Conservation (phyloP, 2,797 vertebrate genomes). For the Pangasius mekongensis region DNA sequence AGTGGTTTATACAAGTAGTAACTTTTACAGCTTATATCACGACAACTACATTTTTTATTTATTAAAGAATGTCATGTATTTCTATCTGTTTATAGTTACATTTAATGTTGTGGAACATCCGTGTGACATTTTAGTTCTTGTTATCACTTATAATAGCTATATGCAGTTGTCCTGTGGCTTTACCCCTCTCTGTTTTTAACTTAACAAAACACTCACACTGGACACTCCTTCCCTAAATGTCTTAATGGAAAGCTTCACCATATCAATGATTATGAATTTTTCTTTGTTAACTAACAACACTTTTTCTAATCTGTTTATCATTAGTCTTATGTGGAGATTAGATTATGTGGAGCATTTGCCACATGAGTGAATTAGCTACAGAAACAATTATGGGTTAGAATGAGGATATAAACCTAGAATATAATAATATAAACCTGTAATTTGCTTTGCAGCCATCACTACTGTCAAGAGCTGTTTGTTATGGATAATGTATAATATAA, state of each 20-base stretch:
- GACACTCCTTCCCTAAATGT: neutral
- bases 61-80: neutral
- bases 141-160: neutral
- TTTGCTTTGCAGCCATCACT: neutral
- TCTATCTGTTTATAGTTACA: neutral
- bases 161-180: neutral
- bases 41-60: neutral
- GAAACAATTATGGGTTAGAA: neutral
- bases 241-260: neutral
- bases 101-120: neutral
- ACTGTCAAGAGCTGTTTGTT: neutral
- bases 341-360: neutral
- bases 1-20: neutral
- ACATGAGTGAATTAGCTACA: neutral
- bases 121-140: neutral
- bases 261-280: neutral
- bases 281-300: neutral
- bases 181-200: neutral
- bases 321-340: neutral
- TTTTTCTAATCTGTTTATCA: neutral
- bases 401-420: too few relatives aligned
- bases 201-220: neutral
- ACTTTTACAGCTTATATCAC: neutral
- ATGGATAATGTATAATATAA: neutral
- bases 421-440: neutral